Conservation (phyloP, 2,113 vertebrate species). For the Ptilonorhynchus violaceus region DNA sequence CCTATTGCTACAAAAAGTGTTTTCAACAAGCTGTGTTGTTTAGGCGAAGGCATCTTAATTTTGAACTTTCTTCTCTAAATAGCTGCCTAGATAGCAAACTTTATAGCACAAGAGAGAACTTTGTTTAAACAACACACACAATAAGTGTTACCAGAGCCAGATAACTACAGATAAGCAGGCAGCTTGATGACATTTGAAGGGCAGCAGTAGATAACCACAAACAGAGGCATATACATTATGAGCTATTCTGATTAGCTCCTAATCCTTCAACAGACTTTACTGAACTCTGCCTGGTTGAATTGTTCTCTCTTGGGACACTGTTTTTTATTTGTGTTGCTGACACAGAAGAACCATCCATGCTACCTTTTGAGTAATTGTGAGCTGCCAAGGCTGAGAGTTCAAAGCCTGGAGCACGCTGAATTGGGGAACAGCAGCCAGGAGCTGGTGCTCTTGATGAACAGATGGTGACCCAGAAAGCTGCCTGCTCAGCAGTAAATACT, state of each 20-base stretch:
- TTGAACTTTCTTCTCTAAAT: background rate
- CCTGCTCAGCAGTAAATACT: constrained; percentile 42
- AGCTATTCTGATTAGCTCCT: background rate
- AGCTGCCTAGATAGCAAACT: background rate
- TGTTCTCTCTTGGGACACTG: background rate
- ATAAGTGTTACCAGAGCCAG: background rate
- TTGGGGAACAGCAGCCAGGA: background rate
- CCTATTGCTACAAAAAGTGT: background rate
- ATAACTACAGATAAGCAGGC: background rate
- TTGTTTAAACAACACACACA: background rate
- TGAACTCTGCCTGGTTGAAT: background rate
- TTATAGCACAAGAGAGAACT: background rate
- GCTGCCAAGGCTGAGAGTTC: background rate
- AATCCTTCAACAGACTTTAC: background rate
- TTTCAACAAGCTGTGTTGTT: background rate
- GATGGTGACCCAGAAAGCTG: constrained; percentile 65
- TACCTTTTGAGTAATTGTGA: background rate
- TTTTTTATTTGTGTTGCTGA: background rate
- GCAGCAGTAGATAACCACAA: background rate
- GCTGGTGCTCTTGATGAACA: constrained; percentile 18
- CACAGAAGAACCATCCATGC: background rate
- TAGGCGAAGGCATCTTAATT: background rate
- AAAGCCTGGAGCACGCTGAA: background rate
- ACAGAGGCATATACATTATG: background rate
- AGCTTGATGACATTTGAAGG: background rate